A percentile compares a stretch with the other conserved stretches of the same genome.
Conservation (phyloP, 2,113 vertebrate species). For the Percopsis transmontana region DNA sequence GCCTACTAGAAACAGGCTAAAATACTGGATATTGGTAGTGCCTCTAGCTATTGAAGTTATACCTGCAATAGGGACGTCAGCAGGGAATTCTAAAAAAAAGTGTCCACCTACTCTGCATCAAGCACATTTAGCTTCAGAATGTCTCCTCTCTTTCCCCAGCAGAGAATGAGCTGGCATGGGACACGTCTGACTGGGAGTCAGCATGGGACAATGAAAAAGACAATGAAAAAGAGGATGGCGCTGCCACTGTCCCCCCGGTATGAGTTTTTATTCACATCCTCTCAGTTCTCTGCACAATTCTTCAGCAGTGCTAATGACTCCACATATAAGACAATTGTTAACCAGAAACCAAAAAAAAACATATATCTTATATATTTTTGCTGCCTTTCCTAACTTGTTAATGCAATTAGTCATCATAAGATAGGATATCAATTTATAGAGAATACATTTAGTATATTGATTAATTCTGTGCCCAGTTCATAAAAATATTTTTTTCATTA, state of each 20-base stretch:
- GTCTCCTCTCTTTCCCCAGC: not conserved
- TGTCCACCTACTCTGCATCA: no score
- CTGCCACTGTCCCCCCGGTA: constrained; percentile 41
- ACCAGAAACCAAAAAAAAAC: not conserved
- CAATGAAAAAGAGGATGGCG: constrained; percentile 57
- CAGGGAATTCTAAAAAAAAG: not conserved
- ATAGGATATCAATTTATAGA: no score
- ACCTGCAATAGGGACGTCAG: not conserved
- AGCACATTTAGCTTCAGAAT: not conserved
- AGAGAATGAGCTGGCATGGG: constrained; percentile 78
- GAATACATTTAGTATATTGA: no score
- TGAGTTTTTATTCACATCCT: constrained; percentile 20
- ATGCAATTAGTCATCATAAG: no score
- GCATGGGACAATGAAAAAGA: constrained; percentile 69
- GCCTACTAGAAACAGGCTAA: no score
- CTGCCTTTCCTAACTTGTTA: no score
- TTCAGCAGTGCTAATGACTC: not conserved
- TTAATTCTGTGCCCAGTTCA: no score
- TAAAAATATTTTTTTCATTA: no score
- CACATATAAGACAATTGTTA: not conserved
- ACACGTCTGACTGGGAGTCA: constrained; percentile 77
- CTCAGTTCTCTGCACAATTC: not conserved
- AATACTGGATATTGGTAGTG: no score
- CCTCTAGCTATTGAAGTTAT: no score
- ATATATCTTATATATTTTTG: no score